Evolutionary conservation across 92 coral and sea anemone species (phyloP).

Genomic region (Hydrozoanthus gracilis): DNA sequence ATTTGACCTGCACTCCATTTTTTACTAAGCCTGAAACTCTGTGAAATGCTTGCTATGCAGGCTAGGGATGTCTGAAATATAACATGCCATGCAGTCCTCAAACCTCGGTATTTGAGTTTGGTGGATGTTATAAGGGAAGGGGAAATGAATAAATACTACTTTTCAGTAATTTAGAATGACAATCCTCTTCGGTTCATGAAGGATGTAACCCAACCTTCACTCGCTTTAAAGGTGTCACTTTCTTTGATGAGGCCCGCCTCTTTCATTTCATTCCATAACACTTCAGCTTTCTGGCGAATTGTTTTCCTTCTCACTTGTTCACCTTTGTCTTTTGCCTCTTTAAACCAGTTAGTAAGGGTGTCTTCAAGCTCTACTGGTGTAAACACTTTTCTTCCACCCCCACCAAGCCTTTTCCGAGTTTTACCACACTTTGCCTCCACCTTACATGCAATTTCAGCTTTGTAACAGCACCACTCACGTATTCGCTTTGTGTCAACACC

Average conservation of each 20-base stretch:
- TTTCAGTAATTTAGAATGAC: not conserved
- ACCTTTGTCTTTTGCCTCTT: conserved; percentile 19
- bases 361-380: conserved; percentile 35
- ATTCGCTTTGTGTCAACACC: conserved; percentile 44
- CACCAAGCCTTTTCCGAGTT: conserved; percentile 33
- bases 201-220: conserved; percentile 47
- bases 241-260: not conserved
- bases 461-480: conserved; percentile 47
- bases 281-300: conserved; percentile 39
- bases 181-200: conserved; percentile 39
- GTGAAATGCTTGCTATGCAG: no score
- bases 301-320: conserved; percentile 18
- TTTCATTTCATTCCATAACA: conserved; percentile 29
- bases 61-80: no score
- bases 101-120: no score
- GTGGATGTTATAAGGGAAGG: not conserved
- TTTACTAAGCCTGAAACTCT: no score
- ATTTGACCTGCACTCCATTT: no score
- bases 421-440: conserved; percentile 31
- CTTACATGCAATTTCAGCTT: conserved; percentile 45
- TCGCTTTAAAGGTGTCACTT: conserved; percentile 29
- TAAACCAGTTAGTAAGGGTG: conserved; percentile 23
- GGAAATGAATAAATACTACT: not conserved
- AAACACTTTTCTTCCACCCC: conserved; percentile 44
- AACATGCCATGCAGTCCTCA: no score